Conservation (phyloP, 1,140 invertebrate genomes). For the Nasonia vitripennis region DNA sequence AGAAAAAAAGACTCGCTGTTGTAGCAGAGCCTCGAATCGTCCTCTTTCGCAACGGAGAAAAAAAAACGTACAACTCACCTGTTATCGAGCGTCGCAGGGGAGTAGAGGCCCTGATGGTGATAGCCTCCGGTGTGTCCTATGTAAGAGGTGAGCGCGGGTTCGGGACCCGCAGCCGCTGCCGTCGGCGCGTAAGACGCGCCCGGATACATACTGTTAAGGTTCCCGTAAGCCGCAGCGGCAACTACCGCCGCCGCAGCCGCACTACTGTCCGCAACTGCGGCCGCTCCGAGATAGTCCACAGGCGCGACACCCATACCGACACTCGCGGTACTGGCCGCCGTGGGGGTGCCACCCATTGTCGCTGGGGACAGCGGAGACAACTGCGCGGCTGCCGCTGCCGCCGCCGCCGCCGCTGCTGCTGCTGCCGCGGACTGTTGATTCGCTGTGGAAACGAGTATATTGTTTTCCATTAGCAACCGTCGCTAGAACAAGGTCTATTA, state of each 20-base stretch:
- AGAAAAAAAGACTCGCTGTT: too few relatives aligned
- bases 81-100: slow-evolving; percentile 83
- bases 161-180: slow-evolving; percentile 78
- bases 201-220: slow-evolving; percentile 88
- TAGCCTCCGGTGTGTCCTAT: slow-evolving; percentile 85
- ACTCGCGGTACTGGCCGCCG: slow-evolving; percentile 66
- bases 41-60: too few relatives aligned
- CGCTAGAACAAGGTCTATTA: background rate
- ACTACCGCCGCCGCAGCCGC: slow-evolving; percentile 82
- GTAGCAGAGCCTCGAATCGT: background rate
- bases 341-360: slow-evolving; percentile 64
- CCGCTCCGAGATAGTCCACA: slow-evolving; percentile 81
- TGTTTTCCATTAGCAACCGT: background rate
- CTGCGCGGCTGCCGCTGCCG: slow-evolving; percentile 41
- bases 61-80: slow-evolving; percentile 64
- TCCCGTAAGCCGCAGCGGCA: slow-evolving; percentile 86
- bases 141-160: slow-evolving; percentile 78
- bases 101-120: slow-evolving; percentile 79
- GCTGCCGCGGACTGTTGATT: background rate
- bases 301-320: slow-evolving; percentile 73
- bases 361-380: slow-evolving; percentile 61
- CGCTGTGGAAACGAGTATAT: background rate
- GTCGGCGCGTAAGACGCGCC: slow-evolving; percentile 80
- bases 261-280: slow-evolving; percentile 80
- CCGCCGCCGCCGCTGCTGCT: too few relatives aligned